phyloP scores from a whole-genome alignment of 2,797 vertebrate genomes.

The Sebastes nivosus region DNA sequence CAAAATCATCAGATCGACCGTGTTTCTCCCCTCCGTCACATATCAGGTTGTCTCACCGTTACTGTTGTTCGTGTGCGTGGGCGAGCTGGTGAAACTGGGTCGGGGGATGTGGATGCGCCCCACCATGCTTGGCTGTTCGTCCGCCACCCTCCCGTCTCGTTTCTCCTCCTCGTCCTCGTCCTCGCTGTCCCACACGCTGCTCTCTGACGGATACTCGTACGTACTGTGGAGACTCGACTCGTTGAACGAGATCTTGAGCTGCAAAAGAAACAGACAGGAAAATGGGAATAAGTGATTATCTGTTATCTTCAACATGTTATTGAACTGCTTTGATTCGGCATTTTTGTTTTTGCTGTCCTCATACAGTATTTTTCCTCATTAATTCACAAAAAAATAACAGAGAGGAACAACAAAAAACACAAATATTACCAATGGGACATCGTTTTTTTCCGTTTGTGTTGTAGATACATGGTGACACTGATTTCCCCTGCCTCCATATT shows the following conservation, averaged over 20 bases:
- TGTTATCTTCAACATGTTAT: neutral
- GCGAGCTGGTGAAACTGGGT: slow-evolving; percentile 76
- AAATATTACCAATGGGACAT: neutral
- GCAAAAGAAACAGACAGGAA: slow-evolving; percentile 1
- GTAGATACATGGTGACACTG: neutral
- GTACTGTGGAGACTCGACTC: slow-evolving; percentile 93
- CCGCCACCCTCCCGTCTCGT: slow-evolving; percentile 47
- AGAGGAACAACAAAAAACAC: neutral
- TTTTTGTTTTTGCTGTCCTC: neutral
- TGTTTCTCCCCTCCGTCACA: neutral
- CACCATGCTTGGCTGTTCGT: slow-evolving; percentile 77
- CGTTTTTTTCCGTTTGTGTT: neutral
- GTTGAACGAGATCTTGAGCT: slow-evolving; percentile 98
- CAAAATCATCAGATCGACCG: neutral
- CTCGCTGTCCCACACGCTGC: slow-evolving; percentile 85
- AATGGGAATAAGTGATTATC: neutral
- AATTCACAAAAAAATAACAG: neutral
- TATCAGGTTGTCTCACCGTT: slow-evolving; percentile 68
- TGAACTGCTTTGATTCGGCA: neutral
- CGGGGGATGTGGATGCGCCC: slow-evolving; percentile 84
- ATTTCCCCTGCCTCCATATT: neutral
- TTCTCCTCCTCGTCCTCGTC: slow-evolving; percentile 84
- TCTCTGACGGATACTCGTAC: slow-evolving; percentile 95
- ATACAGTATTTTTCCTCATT: neutral
- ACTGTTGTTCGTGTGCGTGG: slow-evolving; percentile 70